phyloP scores from a whole-genome alignment of 2,888 invertebrate genomes.

The Ochlodes sylvanus region DNA sequence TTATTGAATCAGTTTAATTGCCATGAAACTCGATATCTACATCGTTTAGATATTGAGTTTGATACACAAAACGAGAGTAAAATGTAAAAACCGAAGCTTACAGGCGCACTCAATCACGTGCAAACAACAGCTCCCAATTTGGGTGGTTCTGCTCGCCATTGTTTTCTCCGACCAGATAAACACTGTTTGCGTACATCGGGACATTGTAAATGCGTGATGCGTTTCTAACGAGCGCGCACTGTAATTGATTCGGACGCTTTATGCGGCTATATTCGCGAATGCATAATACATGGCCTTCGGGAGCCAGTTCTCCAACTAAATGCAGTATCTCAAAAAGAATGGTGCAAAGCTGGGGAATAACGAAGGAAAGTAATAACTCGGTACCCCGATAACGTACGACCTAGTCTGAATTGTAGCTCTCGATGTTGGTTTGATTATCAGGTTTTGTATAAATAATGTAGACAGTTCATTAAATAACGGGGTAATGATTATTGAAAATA shows the following conservation, averaged over 20 bases:
- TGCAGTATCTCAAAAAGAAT: slow-evolving; percentile 40
- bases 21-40: background rate
- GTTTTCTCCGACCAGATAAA: slow-evolving; percentile 77
- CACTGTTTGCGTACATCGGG: slow-evolving; percentile 72
- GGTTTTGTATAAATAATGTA: too few relatives aligned
- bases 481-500: too few relatives aligned
- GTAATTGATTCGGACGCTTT: slow-evolving; percentile 82
- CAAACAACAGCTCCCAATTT: slow-evolving; percentile 67
- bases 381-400: slow-evolving; percentile 6
- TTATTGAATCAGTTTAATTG: background rate
- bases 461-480: too few relatives aligned
- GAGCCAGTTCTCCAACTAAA: slow-evolving; percentile 54
- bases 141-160: slow-evolving; percentile 75
- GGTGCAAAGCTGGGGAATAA: slow-evolving; percentile 21
- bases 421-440: background rate
- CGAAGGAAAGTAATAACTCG: slow-evolving; percentile 6
- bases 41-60: background rate
- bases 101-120: slow-evolving; percentile 36
- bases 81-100: slow-evolving; percentile 36
- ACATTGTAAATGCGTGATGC: slow-evolving; percentile 84
- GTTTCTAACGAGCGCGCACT: slow-evolving; percentile 82
- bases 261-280: slow-evolving; percentile 82
- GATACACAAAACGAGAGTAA: slow-evolving; percentile 14
- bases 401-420: slow-evolving; percentile 12
- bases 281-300: slow-evolving; percentile 79